Evolutionary conservation across 1,140 invertebrate genomes (phyloP), one percentile per base, ranked within the genome.

Genomic region (Drosophila kepulauana): DNA sequence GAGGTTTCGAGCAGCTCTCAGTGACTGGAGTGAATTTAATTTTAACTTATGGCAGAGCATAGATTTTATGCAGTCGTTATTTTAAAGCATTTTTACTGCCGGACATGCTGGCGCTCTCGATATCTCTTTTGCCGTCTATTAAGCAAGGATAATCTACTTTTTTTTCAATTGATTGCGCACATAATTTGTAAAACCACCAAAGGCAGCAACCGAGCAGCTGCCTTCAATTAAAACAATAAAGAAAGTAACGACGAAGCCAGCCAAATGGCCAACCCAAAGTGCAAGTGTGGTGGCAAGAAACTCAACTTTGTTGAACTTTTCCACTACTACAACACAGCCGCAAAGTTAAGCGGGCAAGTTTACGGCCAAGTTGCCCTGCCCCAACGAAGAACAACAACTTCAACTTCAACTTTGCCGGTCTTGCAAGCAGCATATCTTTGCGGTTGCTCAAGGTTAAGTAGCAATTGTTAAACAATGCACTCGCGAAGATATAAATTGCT

Each of bases 221-320:
- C 56, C 69, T 70, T 73, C 67, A 76, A 76, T 81, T 86, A 79
- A 70, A 54, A 75, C 61, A 52, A 73, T 69, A 38, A 72, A 48
- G 41, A 52, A 72, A 63, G 46, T 51, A 75, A 66, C 46, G 38
- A 65, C 10, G 38, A 41, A 56, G 25, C 48, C 30, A 28, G n/a
- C 46, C 57, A 75, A 59, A 48, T 62, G 33, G 43, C 33, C n/a
- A 16, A 13, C 13, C n/a, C 43, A 71, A 66, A 73, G 67, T 57
- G 64, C 61, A 85, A 61, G 48, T 35, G 70, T 38, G 35, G 48
- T 51, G 58, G 48, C 45, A 67, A 65, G 68, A 75, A 80, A 65
- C 59, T 64, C 66, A 28, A 15, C 54, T 41, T 41, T n/a, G 3
- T 41, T 15, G 3, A 85, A 85, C 58, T 85, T 81, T 57, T 25